Evolutionary conservation across 2,797 vertebrate genomes (phyloP), one percentile per base, ranked within the genome.

Genomic region (Channa striata): DNA sequence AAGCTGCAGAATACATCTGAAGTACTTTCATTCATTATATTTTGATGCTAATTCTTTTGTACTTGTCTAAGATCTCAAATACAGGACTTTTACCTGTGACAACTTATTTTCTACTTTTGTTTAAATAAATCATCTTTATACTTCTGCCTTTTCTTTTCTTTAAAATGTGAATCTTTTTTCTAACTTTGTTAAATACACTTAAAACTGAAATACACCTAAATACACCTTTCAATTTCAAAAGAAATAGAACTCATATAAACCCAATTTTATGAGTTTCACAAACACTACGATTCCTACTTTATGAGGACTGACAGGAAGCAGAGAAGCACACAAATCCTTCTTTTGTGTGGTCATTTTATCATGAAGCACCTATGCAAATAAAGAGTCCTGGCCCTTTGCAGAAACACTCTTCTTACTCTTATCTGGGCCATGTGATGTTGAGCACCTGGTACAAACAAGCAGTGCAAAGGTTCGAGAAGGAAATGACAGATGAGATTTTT

Each of bases 291-390:
- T 63, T 42, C 70, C 23, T 40, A 1, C 47, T 83, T 85, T 64
- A 77, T 20, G 48, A 67, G 40, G 11, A 16, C 73, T 50, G 71
- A 50, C 52, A 61, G 74, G 78, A 82, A 76, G 57, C 37, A 72
- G 21, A 44, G 44, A 72, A 40, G 20, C 49, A 12, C 58, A 69
- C 44, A 49, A 51, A 68, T 65, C 69, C 66, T 63, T 40, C 47
- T 76, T 77, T 30, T 81, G 65, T 78, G 78, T 74, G 82, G 77
- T 71, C 70, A 65, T 51, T 81, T 85, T 73, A 83, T 86, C 83
- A 34, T 52, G 59, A 12, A 73, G 78, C 83, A 39, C 80, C 78
- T 71, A 89, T 86, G 89, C 87, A 91, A 92, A 90, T 88, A 88
- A 43, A 50, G 51, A 43, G 40, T 46, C 57, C 51, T 1, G 72